Percentiles rank a stretch among this genome's conserved stretches.
phyloP scores from a whole-genome alignment of 2,113 vertebrate species.

The Oncorhynchus keta region DNA sequence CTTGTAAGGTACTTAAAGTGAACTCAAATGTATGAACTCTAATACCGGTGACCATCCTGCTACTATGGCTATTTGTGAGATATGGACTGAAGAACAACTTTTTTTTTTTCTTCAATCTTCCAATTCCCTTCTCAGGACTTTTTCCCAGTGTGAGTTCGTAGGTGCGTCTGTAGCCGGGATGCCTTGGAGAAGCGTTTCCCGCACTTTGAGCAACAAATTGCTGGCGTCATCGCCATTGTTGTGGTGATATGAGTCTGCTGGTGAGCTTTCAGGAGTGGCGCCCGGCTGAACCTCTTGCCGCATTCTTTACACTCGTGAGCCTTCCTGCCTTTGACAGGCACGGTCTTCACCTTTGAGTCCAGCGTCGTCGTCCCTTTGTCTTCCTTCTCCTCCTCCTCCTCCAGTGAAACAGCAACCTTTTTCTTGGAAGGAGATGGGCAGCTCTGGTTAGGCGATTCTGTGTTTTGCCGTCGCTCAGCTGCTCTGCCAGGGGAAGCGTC shows the following conservation, averaged over 20 bases:
- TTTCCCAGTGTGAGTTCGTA: conserved; percentile 50
- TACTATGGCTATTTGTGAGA: background rate
- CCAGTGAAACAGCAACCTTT: conserved; percentile 27
- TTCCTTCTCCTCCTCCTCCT: conserved; percentile 25
- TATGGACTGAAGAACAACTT: background rate
- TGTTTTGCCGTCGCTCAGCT: background rate
- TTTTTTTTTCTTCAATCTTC: background rate
- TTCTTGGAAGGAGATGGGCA: conserved; percentile 6
- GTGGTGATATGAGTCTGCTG: conserved; percentile 58
- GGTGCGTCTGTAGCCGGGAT: conserved; percentile 62
- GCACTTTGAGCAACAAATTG: conserved; percentile 53
- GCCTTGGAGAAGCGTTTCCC: conserved; percentile 69
- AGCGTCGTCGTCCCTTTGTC: conserved; percentile 54
- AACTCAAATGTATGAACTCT: background rate
- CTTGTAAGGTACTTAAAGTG: background rate
- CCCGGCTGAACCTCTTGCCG: conserved; percentile 70
- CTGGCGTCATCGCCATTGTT: background rate
- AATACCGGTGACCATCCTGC: background rate
- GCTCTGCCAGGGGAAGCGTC: background rate
- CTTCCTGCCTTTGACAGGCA: background rate
- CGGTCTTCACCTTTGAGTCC: background rate
- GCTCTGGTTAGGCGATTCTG: background rate
- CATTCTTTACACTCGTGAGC: conserved; percentile 69
- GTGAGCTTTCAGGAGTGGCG: conserved; percentile 70
- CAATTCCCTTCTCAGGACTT: conserved; percentile 28